Evolutionary conservation across 2,113 vertebrate species (phyloP).

Genomic region (Speoplatyrhinus poulsoni): DNA sequence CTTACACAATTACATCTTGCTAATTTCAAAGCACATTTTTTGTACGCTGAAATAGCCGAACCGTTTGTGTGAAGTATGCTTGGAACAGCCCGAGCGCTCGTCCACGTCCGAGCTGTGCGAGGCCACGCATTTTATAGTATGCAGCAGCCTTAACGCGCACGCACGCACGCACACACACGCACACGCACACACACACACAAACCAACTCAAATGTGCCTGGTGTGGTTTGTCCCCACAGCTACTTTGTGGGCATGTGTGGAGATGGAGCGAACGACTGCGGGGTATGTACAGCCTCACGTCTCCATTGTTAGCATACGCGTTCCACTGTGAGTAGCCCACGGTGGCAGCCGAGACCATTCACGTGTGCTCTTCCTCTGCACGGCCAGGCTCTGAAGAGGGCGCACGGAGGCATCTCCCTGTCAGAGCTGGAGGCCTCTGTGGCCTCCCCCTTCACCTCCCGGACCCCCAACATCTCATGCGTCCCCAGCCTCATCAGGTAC

Average conservation of each 20-base stretch:
- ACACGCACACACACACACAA: neutral
- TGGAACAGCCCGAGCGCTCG: no score
- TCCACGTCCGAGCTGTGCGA: no score
- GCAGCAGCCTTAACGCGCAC: no score
- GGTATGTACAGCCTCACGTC: constrained; percentile 75
- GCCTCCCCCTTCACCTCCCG: constrained; percentile 97
- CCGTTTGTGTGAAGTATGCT: no score
- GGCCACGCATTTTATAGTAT: no score
- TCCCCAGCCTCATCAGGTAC: constrained; percentile 96
- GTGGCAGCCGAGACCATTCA: neutral
- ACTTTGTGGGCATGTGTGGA: constrained; percentile 97
- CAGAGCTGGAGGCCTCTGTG: constrained; percentile 95
- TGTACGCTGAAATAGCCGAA: no score
- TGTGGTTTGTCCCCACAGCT: constrained; percentile 75
- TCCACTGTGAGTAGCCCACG: neutral
- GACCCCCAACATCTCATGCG: constrained; percentile 96
- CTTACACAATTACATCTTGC: no score
- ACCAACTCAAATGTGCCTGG: no score
- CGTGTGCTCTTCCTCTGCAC: neutral
- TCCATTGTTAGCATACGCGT: neutral
- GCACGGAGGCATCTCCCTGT: constrained; percentile 93
- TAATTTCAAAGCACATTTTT: no score
- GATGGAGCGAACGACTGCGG: constrained; percentile 98
- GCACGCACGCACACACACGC: neutral
- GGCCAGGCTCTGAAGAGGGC: constrained; percentile 92